phyloP scores from a whole-genome alignment of 1,140 invertebrate species.

The Pantala flavescens region DNA sequence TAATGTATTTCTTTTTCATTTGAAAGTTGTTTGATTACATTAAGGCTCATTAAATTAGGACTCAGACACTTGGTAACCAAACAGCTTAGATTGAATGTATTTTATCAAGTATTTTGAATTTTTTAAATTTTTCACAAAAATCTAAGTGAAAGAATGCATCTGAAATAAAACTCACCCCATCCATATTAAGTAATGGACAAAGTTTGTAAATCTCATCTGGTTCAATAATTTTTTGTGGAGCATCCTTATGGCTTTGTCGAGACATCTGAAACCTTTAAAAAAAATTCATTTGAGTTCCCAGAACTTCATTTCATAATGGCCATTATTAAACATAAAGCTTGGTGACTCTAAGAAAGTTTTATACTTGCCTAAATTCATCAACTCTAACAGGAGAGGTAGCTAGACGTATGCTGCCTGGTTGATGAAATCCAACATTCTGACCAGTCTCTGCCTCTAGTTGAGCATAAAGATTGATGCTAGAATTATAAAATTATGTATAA shows the following conservation, averaged over 20 bases:
- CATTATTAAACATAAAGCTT: not conserved
- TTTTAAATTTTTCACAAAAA: too few relatives aligned
- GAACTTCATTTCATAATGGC: too few relatives aligned
- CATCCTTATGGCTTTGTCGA: constrained; percentile 30
- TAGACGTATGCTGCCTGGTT: constrained; percentile 31
- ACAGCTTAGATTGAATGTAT: too few relatives aligned
- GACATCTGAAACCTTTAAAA: constrained; percentile 30
- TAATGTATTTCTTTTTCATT: too few relatives aligned
- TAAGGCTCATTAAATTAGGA: too few relatives aligned
- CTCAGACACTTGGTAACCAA: too few relatives aligned
- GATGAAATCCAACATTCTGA: constrained; percentile 31
- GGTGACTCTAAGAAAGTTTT: not conserved
- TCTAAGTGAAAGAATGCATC: too few relatives aligned
- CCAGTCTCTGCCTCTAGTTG: constrained; percentile 32
- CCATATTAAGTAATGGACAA: constrained; percentile 32
- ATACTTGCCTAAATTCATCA: constrained; percentile 30
- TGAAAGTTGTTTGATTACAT: too few relatives aligned
- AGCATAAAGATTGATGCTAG: constrained; percentile 31
- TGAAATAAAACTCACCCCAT: constrained; percentile 29
- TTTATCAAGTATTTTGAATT: too few relatives aligned
- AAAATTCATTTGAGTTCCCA: not conserved
- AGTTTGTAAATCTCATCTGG: constrained; percentile 31
- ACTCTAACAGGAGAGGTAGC: constrained; percentile 28
- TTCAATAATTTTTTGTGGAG: constrained; percentile 30
- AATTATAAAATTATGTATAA: too few relatives aligned